Percentiles rank a stretch among this genome's conserved stretches.
Conservation (phyloP, 2,113 vertebrate genomes). For the Menidia beryllina region DNA sequence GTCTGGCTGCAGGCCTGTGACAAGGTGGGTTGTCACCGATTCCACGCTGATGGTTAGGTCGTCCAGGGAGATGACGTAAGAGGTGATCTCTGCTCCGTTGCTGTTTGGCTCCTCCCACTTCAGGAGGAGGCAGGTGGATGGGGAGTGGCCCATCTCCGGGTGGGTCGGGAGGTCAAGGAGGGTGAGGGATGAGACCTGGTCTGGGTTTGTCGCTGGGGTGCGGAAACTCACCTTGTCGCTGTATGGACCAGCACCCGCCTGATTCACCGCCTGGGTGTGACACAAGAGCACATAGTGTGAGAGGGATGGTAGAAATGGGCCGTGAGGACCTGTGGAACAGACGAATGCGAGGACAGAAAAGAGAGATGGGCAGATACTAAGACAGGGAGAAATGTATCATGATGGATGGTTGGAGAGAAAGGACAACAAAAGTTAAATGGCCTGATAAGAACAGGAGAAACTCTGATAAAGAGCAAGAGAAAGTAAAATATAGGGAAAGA, state of each 20-base stretch:
- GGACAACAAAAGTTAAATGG: not conserved
- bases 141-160: conserved; percentile 76
- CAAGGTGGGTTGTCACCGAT: conserved; percentile 81
- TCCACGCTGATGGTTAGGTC: conserved; percentile 85
- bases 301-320: not conserved
- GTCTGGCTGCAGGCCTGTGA: conserved; percentile 91
- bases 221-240: conserved; percentile 89
- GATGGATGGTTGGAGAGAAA: not conserved
- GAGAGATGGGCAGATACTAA: not conserved
- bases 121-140: conserved; percentile 91
- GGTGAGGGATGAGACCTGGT: conserved; percentile 81
- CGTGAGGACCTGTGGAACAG: not conserved
- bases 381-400: not conserved
- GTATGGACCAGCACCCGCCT: conserved; percentile 91
- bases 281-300: conserved; percentile 5
- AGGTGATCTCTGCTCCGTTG: conserved; percentile 91
- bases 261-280: conserved; percentile 88
- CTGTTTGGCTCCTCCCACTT: conserved; percentile 94
- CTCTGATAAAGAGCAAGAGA: conserved; percentile 13
- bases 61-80: conserved; percentile 90
- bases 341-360: not conserved
- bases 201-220: conserved; percentile 89
- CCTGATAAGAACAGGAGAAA: not conserved
- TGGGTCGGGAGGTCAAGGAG: conserved; percentile 86
- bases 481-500: not conserved